These are phyloP conservation scores for Ochlodes sylvanus DNA, from an alignment of 2,888 invertebrate species.

Conservation along the genomic window DNA sequence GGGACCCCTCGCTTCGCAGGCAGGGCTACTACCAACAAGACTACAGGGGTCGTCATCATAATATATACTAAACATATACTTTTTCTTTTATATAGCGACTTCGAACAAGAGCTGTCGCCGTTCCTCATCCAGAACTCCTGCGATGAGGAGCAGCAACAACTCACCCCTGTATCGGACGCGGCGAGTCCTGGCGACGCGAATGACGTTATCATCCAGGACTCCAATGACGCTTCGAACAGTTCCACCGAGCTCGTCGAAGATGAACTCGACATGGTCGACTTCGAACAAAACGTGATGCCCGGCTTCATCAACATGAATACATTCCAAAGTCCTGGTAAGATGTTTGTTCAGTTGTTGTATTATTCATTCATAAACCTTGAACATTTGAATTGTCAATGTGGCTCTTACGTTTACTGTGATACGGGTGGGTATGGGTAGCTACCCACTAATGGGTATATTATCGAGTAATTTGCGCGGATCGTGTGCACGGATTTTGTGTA, in stretches of 20 bases:
- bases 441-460: too few species aligned
- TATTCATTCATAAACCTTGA: background rate
- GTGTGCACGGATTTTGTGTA: too few species aligned
- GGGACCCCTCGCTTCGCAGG: too few species aligned
- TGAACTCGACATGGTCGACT: conserved; percentile 71
- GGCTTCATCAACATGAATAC: conserved; percentile 75
- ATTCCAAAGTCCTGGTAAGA: conserved; percentile 70
- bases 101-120: conserved; percentile 86
- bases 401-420: too few species aligned
- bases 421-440: too few species aligned
- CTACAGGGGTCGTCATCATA: too few species aligned
- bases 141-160: conserved; percentile 63
- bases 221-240: conserved; percentile 60
- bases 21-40: too few species aligned
- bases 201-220: conserved; percentile 67
- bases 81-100: conserved; percentile 60
- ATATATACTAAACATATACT: background rate
- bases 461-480: too few species aligned
- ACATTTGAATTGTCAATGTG: background rate
- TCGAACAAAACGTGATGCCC: conserved; percentile 77
- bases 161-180: conserved; percentile 56
- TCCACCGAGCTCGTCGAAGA: conserved; percentile 60
- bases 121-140: conserved; percentile 78
- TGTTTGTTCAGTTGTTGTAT: conserved; percentile 31
- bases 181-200: conserved; percentile 63